Evolutionary conservation across 2,797 vertebrate species (phyloP), one percentile per base, ranked within the genome.

Genomic region (Phalanger gymnotis): DNA sequence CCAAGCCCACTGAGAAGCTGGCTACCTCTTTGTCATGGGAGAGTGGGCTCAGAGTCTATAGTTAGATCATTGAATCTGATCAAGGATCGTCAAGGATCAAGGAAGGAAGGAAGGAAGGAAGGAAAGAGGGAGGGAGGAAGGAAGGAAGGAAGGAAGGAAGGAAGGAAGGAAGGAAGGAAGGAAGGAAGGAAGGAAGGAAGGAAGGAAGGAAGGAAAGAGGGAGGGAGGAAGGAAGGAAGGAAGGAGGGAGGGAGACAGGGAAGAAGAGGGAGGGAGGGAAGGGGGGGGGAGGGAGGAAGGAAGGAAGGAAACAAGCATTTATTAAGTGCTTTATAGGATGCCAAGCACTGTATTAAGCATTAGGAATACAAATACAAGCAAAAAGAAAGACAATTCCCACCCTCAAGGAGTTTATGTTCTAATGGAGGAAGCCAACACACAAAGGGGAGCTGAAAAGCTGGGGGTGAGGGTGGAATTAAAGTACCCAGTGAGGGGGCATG

Each of bases 121-220:
- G 54, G 57, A 0, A 0, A 3, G 1, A 56, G 61, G 93, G 28
- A n/a, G 94, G 10, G 2, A 40, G 34, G 28, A 56, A 56, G 52
- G 12, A 28, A 31, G 55, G 54, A 54, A 22, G 0, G 0, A 0
- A 4, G 92, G 53, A 1, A 91, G 40, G 95, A 28, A 22, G 95
- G 96, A 13, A n/a, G 93, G 93, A 91, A 25, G 30, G 10, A 93
- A 0, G 14, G 47, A 61, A 54, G 6, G 47, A 40, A 66, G 34
- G 47, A 28, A 61, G 22, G 51, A 28, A 47, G 31, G 51, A 31
- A 27, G 22, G 22, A 27, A 25, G 22, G 55, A 27, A 10, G 5
- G 27, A 7, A 28, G 28, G 28, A 10, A 53, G 57, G 30, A 19
- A 16, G 28, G 16, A 92, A 4, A 56, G 94, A 91, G 0, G 0